Evolutionary conservation across 2,113 vertebrate genomes (phyloP).

Genomic region (Micronycteris hirsuta): DNA sequence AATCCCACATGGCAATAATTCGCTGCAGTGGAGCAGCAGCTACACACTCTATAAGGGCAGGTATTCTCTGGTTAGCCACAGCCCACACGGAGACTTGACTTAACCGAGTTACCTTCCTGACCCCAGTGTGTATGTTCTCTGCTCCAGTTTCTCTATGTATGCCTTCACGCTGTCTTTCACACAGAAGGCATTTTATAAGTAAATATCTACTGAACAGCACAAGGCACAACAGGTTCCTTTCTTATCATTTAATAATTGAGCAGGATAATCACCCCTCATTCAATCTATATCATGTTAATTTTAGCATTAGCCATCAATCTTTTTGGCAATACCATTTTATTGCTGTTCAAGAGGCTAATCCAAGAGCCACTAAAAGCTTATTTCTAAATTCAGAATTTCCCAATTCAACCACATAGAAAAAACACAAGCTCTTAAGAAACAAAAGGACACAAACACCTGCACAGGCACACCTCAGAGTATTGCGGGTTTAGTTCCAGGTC

Average conservation of each 20-base stretch:
- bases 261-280: background rate
- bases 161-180: background rate
- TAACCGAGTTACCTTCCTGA: background rate
- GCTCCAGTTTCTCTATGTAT: background rate
- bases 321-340: background rate
- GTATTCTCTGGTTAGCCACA: background rate
- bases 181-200: background rate
- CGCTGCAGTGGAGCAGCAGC: background rate
- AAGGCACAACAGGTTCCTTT: background rate
- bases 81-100: background rate
- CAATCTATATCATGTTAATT: background rate
- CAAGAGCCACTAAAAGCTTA: background rate
- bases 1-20: background rate
- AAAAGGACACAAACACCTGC: background rate
- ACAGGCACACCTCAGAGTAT: background rate
- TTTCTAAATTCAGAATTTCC: slow-evolving; percentile 29
- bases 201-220: background rate
- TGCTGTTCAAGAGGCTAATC: background rate
- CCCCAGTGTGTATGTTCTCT: background rate
- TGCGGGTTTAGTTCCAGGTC: background rate
- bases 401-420: slow-evolving; percentile 19
- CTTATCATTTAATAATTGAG: slow-evolving; percentile 23
- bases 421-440: background rate
- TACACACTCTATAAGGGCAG: background rate
- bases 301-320: background rate